Evolutionary conservation across 2,888 invertebrate species (phyloP).

Genomic region (Dermolepida albohirtum): DNA sequence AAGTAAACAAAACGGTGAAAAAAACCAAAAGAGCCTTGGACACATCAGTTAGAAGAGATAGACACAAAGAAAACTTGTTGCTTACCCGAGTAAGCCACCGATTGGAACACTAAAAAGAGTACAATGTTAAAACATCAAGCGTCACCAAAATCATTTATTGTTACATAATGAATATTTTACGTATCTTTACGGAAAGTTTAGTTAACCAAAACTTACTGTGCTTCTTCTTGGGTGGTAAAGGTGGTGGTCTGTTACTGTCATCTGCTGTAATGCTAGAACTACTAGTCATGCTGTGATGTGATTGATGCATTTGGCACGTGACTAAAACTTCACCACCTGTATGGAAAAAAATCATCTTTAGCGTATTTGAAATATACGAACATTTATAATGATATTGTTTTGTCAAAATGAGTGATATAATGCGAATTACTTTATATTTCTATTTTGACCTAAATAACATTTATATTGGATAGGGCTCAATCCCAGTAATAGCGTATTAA

Average conservation of each 20-base stretch:
- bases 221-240: constrained; percentile 92
- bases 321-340: constrained; percentile 61
- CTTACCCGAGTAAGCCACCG: constrained; percentile 96
- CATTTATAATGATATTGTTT: too few species aligned
- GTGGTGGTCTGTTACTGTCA: constrained; percentile 81
- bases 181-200: background rate
- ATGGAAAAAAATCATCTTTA: constrained; percentile 32
- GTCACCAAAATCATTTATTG: background rate
- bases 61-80: constrained; percentile 57
- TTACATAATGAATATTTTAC: background rate
- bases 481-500: too few species aligned
- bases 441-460: too few species aligned
- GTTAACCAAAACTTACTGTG: constrained; percentile 84
- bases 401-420: too few species aligned
- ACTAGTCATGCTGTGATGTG: constrained; percentile 59
- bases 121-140: constrained; percentile 62
- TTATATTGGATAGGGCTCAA: too few species aligned
- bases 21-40: constrained; percentile 23
- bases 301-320: constrained; percentile 64
- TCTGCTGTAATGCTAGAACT: constrained; percentile 53
- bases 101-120: constrained; percentile 86
- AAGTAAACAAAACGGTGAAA: constrained; percentile 29
- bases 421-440: too few species aligned
- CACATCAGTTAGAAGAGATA: constrained; percentile 35
- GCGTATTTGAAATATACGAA: too few species aligned